Percentiles rank a stretch among this genome's conserved stretches.
phyloP scores from a whole-genome alignment of 2,113 vertebrate species.

The Cnemophilus loriae region DNA sequence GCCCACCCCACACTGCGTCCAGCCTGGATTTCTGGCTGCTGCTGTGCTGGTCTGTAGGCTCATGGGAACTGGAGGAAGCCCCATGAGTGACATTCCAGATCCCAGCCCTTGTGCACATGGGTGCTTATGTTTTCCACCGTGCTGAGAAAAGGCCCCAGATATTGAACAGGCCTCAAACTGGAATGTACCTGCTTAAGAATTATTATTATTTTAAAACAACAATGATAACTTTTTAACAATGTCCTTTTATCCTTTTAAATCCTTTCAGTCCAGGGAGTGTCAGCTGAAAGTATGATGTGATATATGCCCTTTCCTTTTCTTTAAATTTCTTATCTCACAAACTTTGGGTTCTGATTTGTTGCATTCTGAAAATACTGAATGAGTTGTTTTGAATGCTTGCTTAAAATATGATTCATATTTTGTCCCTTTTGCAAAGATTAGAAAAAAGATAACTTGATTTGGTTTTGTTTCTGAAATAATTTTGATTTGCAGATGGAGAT shows the following conservation, averaged over 20 bases:
- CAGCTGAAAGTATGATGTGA: neutral
- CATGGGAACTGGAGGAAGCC: neutral
- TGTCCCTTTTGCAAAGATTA: neutral
- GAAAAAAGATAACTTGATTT: neutral
- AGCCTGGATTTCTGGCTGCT: neutral
- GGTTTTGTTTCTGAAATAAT: neutral
- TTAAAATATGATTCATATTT: neutral
- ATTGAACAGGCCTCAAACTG: neutral
- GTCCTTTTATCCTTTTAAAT: neutral
- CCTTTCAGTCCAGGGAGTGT: neutral
- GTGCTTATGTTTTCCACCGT: neutral
- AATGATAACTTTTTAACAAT: neutral
- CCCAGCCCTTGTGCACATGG: neutral
- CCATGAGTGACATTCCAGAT: neutral
- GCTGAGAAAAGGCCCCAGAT: neutral
- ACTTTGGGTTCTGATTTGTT: neutral
- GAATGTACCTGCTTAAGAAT: neutral
- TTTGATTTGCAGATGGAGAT: neutral
- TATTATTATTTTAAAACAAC: neutral
- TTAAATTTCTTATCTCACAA: neutral
- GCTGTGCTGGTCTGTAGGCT: neutral
- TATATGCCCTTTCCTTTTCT: neutral
- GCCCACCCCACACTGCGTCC: too few species aligned
- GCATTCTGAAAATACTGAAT: neutral
- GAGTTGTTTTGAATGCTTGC: neutral